Evolutionary conservation across 2,888 invertebrate genomes (phyloP), one percentile per base, ranked within the genome.

Genomic region (Drosophila seclusa): DNA sequence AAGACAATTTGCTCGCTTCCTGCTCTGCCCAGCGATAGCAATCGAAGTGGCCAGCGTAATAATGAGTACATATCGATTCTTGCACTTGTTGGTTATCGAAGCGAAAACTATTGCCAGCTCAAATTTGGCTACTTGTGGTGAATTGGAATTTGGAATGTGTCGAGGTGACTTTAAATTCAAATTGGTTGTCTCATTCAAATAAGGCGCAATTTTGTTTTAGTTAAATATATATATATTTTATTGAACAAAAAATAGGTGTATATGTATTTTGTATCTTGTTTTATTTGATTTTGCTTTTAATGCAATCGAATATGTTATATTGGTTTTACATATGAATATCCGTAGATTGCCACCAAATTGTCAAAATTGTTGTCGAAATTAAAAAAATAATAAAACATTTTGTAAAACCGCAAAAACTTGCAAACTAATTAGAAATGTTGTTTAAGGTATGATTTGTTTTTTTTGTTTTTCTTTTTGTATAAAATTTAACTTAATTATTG

Each of bases 161-260:
- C 13, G 11, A n/a, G 34, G 27, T 49, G 49, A 59, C 34, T 48
- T 34, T 16, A n/a, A 36, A 21, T 31, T 57, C 42, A 40, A 57
- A 31, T 21, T 57, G n/a, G 1, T 21, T 40, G n/a, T n/a, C 13
- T 4, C 4, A 27, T 31, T 16, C 1, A 61, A 66, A 21, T 0
- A 38, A 29, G 34, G 6, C 36, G 6, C 6, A 31, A 13, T 1
- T 4, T 3, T 11, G 18, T 73, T 79, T 45, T 83, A 83, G 85
- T 84, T 87, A 87, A 87, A 84, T 87, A 87, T 84, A 83, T 84
- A 83, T 87, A 85, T 84, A 87, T 84, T 83, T 84, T 84, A 84
- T 84, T 84, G 76, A 84, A 84, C 84, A 84, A 73, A 87, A 84
- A 83, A 76, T 70, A 87, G 59, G 68, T 80, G 88, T 87, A 78